Base-by-base conservation (phyloP, 2,113 vertebrate species). In the human region DNA sequence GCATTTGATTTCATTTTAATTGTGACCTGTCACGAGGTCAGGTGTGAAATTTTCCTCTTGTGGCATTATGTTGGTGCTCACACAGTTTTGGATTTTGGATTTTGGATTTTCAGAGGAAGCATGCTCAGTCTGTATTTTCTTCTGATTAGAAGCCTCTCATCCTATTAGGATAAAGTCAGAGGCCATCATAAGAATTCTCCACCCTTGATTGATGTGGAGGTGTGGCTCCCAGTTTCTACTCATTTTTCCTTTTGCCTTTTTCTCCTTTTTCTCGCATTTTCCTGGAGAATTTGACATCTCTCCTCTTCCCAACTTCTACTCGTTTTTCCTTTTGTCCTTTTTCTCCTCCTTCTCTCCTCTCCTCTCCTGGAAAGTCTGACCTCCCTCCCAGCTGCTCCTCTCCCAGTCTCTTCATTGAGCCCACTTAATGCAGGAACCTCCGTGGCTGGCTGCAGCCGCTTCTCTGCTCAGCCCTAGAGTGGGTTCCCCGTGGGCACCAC, bases 121-220 rank as follows among this genome's bases (percentile, higher is more conserved):
- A 48, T 32, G 75, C 14, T 78, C 43, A 10, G 13, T 27, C 27
- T 30, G 35, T 38, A 25, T 20, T 13, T 40, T 32, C 48, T 78
- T 43, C n/a, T 30, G 1, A 2, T 43, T 5, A 55, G 35, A 66
- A 61, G 25, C 38, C 13, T 64, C 3, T 35, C 18, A 27, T 25
- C 7, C 35, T 64, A 14, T 35, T 3, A 20, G 66, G 81, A 48
- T 59, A 25, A 66, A 22, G 66, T 45, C 64, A 27, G 2, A 8
- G 25, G 25, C 16, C 59, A 8, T 43, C n/a, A 7, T 2, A 17
- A n/a, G 45, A 14, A 3, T 5, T 5, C 55, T 11, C 12, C 0
- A 40, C 23, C 45, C 45, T 27, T 3, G 5, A 55, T 14, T 61
- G 25, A 7, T 32, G 80, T 27, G 48, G 61, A 35, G 50, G 48